These are phyloP conservation scores for Centropus unirufus DNA, from an alignment of 2,113 vertebrate genomes.

Conservation along the genomic window DNA sequence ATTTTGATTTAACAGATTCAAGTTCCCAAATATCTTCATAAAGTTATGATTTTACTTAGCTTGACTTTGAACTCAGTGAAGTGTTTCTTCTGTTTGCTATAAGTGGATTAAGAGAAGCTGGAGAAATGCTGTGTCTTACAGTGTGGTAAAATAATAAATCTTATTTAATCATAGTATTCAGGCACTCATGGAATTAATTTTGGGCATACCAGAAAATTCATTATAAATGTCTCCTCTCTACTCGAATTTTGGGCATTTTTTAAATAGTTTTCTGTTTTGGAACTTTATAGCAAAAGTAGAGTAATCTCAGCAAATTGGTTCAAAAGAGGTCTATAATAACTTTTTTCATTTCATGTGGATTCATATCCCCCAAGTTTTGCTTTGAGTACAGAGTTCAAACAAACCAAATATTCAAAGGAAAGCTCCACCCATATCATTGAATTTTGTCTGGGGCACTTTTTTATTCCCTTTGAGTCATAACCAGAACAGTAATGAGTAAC, in stretches of 20 bases:
- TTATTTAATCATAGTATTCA: background rate
- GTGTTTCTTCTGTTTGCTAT: background rate
- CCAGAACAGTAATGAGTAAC: slow-evolving; percentile 43
- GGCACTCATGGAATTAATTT: background rate
- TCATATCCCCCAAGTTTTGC: background rate
- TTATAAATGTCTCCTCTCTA: background rate
- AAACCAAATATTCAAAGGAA: slow-evolving; percentile 31
- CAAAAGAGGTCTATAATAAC: background rate
- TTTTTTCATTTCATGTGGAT: slow-evolving; percentile 27
- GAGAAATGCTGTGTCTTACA: background rate
- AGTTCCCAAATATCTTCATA: background rate
- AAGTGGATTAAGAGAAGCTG: background rate
- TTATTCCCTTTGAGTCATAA: slow-evolving; percentile 13
- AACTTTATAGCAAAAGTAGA: background rate
- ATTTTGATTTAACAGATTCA: background rate
- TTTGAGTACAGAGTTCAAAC: slow-evolving; percentile 35
- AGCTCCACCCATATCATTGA: slow-evolving; percentile 26
- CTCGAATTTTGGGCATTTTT: background rate
- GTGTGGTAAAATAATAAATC: background rate
- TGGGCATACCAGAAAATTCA: slow-evolving; percentile 5
- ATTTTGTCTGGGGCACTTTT: slow-evolving; percentile 18
- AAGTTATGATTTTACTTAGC: background rate
- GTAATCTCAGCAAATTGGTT: background rate
- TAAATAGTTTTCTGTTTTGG: background rate
- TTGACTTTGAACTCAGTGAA: background rate